Evolutionary conservation across 2,797 vertebrate genomes (phyloP), one percentile per base, ranked within the genome.

Genomic region (Columba guinea): DNA sequence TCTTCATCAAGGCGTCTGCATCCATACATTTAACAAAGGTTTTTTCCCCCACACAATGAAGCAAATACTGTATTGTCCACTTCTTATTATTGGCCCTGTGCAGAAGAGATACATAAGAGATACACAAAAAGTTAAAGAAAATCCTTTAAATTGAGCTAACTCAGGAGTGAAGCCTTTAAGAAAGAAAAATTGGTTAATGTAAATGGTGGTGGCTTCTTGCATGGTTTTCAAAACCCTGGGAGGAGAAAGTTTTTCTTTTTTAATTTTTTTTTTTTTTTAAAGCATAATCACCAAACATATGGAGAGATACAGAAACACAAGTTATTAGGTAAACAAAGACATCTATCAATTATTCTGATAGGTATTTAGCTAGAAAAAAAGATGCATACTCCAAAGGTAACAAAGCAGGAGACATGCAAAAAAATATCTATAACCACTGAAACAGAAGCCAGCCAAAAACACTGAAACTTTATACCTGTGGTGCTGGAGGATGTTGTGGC

Each of bases 1-100:
- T 99, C 99, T 99, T 99, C 99, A 99, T 99, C 99, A 99, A 99
- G 99, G 98, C 99, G 99, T 99, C 99, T 99, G 99, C 99, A 99
- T 99, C 99, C 99, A 99, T 99, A 99, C 99, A 99, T 99, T 99
- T 99, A 99, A 99, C 99, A 99, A 99, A 99, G 99, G 99, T 99
- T 99, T 99, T 99, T 99, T 99, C 98, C 98, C 98, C 98, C 98
- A 98, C 99, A 99, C 99, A 99, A 99, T 99, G 99, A 99, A 99
- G 99, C 99, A 99, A 99, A 99, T 99, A 99, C 99, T 99, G 99
- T 99, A 99, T 98, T 99, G 99, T 99, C 99, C 99, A 99, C 99
- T 99, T 99, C 99, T 99, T 99, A 99, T 99, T 99, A 99, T 99
- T 99, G 99, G 99, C 99, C 99, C 99, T 99, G 99, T 99, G 99